Evolutionary conservation across 1,140 invertebrate genomes (phyloP).

Genomic region (Oreohelix idahoensis): DNA sequence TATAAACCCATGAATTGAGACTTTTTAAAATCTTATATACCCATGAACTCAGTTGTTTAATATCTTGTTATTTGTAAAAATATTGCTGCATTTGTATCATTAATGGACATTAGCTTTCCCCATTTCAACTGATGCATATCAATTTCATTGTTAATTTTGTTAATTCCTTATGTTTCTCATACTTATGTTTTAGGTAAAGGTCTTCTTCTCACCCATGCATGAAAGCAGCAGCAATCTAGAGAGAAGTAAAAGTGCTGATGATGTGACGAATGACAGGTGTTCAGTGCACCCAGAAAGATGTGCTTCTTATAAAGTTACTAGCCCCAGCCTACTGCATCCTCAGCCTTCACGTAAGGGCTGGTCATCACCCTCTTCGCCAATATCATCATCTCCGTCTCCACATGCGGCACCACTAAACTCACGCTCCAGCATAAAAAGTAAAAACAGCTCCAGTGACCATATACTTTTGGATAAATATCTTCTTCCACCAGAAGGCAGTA

Average conservation of each 20-base stretch:
- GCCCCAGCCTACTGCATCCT: slow-evolving; percentile 11
- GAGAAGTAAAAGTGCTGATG: slow-evolving; percentile 52
- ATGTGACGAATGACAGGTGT: slow-evolving; percentile 36
- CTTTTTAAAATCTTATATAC: no score
- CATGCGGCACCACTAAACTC: not conserved
- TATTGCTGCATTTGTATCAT: no score
- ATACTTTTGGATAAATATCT: slow-evolving; percentile 2
- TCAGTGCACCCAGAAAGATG: slow-evolving; percentile 25
- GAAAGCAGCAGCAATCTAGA: slow-evolving; percentile 43
- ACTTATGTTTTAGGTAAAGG: slow-evolving; percentile 43
- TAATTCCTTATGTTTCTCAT: not conserved
- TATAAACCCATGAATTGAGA: no score
- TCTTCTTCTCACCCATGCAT: slow-evolving; percentile 48
- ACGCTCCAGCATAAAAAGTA: not conserved
- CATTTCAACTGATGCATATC: no score
- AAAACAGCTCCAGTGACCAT: slow-evolving; percentile 45
- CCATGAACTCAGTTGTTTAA: no score
- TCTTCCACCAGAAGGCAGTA: not conserved
- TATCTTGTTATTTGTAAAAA: no score
- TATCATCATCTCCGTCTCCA: not conserved
- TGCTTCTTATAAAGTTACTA: slow-evolving; percentile 20
- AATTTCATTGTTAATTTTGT: no score
- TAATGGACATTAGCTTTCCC: no score
- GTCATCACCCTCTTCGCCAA: slow-evolving; percentile 12
- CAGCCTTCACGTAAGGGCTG: not conserved